Base-by-base conservation (phyloP, 2,888 invertebrate genomes). In the Agrotis clavis region DNA sequence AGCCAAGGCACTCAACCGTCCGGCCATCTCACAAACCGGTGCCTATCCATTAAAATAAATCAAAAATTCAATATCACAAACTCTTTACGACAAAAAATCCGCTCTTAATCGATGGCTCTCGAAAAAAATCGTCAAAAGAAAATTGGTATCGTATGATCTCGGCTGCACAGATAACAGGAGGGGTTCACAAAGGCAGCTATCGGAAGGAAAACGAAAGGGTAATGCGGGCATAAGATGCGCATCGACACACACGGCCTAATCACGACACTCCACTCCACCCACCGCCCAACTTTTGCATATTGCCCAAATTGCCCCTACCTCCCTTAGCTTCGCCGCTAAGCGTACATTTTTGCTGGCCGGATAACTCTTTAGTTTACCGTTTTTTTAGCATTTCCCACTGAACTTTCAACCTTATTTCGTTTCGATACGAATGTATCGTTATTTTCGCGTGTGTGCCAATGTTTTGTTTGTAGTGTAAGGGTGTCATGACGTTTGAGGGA, bases 201-300 rank as follows among this genome's bases (percentile, higher is more conserved):
- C 96, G 96, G 96, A 96, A 95, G 96, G 94, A 96, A 94, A 94
- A 91, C 95, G 95, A 95, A 96, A 95, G 96, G 96, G 96, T 96
- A 95, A 96, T 96, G 95, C 95, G 96, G 96, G 96, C 94, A 93
- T 94, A 96, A 96, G 96, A 96, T 92, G 96, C 96, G 95, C 96
- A 95, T 95, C 96, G 96, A 90, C 95, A 95, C 96, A 96, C 96
- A 95, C 95, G 94, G 95, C 94, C 95, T 96, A 95, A 96, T 95
- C 96, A 95, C 93, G 92, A 89, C 89, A 86, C 89, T 65, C 79
- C 87, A 86, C 89, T 86, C 79, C 77, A 64, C 87, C 83, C 83
- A 89, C 92, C 89, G 90, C 94, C 93, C 92, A 91, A 94, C 94
- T 94, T 95, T 94, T 95, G 95, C 95, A 95, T 95, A 95, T 95